phyloP scores from a whole-genome alignment of 2,113 vertebrate genomes.

The Muntiacus muntjak region DNA sequence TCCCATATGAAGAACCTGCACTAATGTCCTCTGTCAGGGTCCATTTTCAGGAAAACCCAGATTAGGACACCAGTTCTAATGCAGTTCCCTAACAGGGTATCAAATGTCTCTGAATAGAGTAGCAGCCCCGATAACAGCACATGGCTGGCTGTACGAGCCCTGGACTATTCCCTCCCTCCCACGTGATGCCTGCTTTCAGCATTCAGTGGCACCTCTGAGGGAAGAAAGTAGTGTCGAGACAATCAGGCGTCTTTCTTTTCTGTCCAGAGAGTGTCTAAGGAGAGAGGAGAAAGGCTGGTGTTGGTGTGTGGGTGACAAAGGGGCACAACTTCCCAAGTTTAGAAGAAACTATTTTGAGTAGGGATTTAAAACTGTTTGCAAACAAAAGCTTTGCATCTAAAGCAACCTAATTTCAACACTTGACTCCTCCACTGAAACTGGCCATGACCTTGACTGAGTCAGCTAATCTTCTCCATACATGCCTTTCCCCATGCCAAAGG shows the following conservation, averaged over 20 bases:
- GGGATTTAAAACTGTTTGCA: neutral
- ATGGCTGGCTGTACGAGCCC: fast-evolving
- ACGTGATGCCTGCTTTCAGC: no score
- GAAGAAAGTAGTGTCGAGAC: neutral
- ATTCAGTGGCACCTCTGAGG: neutral
- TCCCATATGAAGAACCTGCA: neutral
- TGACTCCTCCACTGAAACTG: neutral
- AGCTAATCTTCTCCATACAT: neutral
- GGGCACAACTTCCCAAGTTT: neutral
- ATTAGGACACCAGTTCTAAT: neutral
- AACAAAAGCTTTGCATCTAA: neutral
- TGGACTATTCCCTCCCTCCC: neutral
- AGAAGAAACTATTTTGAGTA: neutral
- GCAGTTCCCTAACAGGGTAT: neutral
- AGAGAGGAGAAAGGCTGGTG: neutral
- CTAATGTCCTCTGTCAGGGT: neutral
- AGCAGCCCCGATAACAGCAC: neutral
- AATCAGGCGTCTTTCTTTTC: neutral
- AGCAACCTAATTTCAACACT: neutral
- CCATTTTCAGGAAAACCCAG: neutral
- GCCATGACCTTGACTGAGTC: neutral
- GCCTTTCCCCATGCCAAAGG: neutral
- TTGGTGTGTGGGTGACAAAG: neutral
- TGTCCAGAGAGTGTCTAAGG: neutral
- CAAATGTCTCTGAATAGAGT: neutral